Evolutionary conservation across 2,113 vertebrate species (phyloP).

Genomic region (Pollachius pollachius): DNA sequence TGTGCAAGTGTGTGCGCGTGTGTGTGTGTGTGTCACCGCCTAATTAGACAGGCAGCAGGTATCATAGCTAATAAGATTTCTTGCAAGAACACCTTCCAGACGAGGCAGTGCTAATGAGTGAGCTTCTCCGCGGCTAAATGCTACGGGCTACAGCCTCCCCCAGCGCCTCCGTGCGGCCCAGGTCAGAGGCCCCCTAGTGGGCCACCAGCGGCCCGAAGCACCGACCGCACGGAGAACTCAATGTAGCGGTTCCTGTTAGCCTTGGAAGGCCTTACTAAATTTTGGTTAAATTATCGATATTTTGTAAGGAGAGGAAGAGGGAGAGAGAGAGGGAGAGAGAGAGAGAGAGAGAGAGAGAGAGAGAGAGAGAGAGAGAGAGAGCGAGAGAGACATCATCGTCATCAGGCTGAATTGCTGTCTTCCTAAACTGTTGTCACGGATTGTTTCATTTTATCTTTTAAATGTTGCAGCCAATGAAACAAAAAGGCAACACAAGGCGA

Average conservation of each 20-base stretch:
- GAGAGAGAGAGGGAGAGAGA: background rate
- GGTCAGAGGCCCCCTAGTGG: constrained; percentile 4
- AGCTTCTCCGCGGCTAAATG: constrained; percentile 20
- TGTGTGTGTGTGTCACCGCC: too few species aligned
- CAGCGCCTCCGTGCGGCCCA: background rate
- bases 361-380: too few species aligned
- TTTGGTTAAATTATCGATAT: too few species aligned
- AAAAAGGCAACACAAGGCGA: too few species aligned
- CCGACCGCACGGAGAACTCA: background rate
- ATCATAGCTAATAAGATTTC: constrained; percentile 69
- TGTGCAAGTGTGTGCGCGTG: too few species aligned
- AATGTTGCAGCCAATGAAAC: too few species aligned
- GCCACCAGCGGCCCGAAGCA: constrained; percentile 16
- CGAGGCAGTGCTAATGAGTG: constrained; percentile 57
- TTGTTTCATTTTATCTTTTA: too few species aligned
- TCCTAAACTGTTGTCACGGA: too few species aligned
- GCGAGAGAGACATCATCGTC: too few species aligned
- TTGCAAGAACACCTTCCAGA: constrained; percentile 70
- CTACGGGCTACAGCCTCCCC: background rate
- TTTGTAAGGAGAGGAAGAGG: constrained; percentile 3
- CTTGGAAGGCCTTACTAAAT: too few species aligned
- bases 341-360: background rate
- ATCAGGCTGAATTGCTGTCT: too few species aligned
- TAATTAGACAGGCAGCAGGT: constrained; percentile 47
- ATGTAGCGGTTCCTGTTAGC: background rate